Evolutionary conservation across 2,113 vertebrate species (phyloP), one percentile per base, ranked within the genome.

Genomic region (Microcebus lehilahytsara): DNA sequence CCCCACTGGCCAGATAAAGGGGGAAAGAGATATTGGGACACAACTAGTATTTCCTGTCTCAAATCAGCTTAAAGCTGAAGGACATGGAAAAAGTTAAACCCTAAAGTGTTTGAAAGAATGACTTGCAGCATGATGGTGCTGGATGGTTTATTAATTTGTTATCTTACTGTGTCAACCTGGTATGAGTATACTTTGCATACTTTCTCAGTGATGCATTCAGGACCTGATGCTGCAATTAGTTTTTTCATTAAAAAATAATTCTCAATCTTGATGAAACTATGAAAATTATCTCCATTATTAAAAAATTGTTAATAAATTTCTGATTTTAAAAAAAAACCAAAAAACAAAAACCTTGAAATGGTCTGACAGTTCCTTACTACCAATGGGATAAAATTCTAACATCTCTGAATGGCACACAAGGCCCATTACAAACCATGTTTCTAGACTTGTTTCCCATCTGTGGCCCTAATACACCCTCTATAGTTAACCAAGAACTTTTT

Each of bases 181-280:
- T 58, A 12, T 1, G 12, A 51, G 32, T 6, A n/a, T 19, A 66
- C 22, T 23, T 23, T 37, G 25, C 22, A 20, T 13, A 10, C 37
- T 1, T 83, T 78, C 25, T 66, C 37, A 90, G 22, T 30, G 20
- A 87, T 56, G 17, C 5, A 37, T 13, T 91, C 19, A 75, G 53
- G 49, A 80, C n/a, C 87, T 25, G 34, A 74, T 60, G 30, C 19
- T 83, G 34, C 37, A 78, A 32, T 67, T 67, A 60, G 4, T 34
- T 74, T 67, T 95, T 69, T 81, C 60, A 86, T 64, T 87, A 71
- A 96, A 87, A 84, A 83, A 49, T 51, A 58, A 74, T 74, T 72
- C 10, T 85, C 12, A 51, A 71, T 30, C 75, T 72, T 94, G n/a
- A 67, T 46, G n/a, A 85, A 87, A 90, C 0, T 23, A 34, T 32